A percentile compares a stretch with the other conserved stretches of the same genome.
Evolutionary conservation across 2,113 vertebrate genomes (phyloP).

Genomic region (Calypte anna): DNA sequence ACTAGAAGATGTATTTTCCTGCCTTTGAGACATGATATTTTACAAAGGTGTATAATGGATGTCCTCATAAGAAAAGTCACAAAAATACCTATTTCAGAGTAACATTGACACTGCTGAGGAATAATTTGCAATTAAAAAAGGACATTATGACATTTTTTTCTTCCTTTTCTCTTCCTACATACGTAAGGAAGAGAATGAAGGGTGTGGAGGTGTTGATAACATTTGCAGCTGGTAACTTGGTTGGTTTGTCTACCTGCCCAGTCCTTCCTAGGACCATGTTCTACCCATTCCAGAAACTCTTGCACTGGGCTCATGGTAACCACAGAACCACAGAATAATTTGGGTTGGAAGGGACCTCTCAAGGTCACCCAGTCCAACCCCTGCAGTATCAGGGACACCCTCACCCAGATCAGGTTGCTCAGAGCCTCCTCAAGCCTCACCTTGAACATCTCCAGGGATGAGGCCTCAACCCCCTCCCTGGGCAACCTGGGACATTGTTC

Average conservation of each 20-base stretch:
- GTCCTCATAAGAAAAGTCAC: not conserved
- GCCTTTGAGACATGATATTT: not conserved
- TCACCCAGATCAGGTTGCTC: no score
- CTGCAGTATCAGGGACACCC: no score
- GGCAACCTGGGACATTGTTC: no score
- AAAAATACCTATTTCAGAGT: not conserved
- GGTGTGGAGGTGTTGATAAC: not conserved
- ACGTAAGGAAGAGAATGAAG: not conserved
- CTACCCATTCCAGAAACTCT: not conserved
- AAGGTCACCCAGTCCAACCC: no score
- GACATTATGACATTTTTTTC: not conserved
- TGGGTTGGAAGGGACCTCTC: no score
- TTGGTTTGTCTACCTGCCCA: not conserved
- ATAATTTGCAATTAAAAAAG: not conserved
- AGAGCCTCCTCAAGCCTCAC: no score
- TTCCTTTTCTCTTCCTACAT: not conserved
- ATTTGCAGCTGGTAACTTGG: rapidly evolving
- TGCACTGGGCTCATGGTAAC: no score
- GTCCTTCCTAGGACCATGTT: not conserved
- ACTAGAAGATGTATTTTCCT: not conserved
- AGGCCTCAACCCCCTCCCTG: no score
- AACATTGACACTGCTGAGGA: not conserved
- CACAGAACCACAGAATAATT: no score
- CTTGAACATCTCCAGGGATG: no score
- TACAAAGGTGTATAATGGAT: not conserved